Conservation (phyloP, 2,113 vertebrate genomes). For the Anguilla japonica region DNA sequence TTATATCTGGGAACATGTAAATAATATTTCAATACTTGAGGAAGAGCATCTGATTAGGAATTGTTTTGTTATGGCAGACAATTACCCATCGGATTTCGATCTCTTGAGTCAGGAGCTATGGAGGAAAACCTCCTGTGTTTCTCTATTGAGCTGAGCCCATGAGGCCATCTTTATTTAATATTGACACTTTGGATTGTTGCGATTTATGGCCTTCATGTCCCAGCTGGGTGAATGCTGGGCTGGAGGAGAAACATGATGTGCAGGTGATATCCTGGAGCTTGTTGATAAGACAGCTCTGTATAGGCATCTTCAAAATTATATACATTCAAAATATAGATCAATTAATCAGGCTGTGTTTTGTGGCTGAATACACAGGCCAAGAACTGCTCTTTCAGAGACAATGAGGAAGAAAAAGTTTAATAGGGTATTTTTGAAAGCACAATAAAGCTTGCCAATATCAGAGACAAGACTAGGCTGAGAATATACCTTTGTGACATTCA, state of each 20-base stretch:
- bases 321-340: slow-evolving; percentile 17
- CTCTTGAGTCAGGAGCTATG: slow-evolving; percentile 25
- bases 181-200: slow-evolving; percentile 46
- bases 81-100: slow-evolving; percentile 27
- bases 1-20: not conserved
- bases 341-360: slow-evolving; percentile 9
- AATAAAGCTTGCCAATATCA: slow-evolving; percentile 21
- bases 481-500: not conserved
- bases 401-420: slow-evolving; percentile 18
- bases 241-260: slow-evolving; percentile 32
- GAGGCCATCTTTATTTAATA: slow-evolving; percentile 49
- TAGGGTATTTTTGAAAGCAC: slow-evolving; percentile 16
- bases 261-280: slow-evolving; percentile 12
- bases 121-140: slow-evolving; percentile 46
- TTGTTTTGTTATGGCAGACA: slow-evolving; percentile 31
- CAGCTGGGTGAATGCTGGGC: slow-evolving; percentile 36
- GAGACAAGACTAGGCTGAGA: not conserved
- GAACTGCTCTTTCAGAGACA: slow-evolving; percentile 22
- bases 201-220: slow-evolving; percentile 45
- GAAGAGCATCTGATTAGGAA: slow-evolving; percentile 21
- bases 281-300: not conserved
- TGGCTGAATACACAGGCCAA: slow-evolving; percentile 1
- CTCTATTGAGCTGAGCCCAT: slow-evolving; percentile 38
- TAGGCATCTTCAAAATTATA: not conserved
- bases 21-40: slow-evolving; percentile 11